Base-by-base conservation (phyloP, 2,797 vertebrate species). In the Rhodeus uyekii region DNA sequence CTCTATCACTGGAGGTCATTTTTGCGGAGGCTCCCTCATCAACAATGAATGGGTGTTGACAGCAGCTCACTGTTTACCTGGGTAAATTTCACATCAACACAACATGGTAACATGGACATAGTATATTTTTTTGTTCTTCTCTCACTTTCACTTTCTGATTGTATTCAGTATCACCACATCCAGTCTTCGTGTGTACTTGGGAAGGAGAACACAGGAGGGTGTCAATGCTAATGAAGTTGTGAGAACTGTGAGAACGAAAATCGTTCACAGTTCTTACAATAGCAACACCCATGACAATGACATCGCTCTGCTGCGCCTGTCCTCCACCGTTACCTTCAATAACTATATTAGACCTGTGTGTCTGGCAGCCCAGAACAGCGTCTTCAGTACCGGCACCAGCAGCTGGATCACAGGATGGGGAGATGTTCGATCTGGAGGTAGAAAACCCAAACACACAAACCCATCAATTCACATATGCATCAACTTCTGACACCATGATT, bases 261-360 rank as follows among this genome's bases (percentile, higher is more conserved):
- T 84, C 61, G 29, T 61, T 10, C 86, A 87, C 58, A 50, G 74
- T 0, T 39, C 24, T 10, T 88, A 86, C 53, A 61, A 80, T 63
- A 60, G 67, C 32, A 32, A 22, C 19, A 87, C 82, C 58, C 3
- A 79, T 2, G 8, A 87, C 84, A 87, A 88, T 42, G 87, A 88
- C 84, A 88, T 87, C 27, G 42, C 86, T 18, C 78, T 88, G 46
- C 50, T 88, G 27, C 88, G 8, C 2, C 88, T 94, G 32, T 68
- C 8, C 2, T 3, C 0, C 0, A 14, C 89, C 0, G 76, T 92
- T 58, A 10, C 6, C 36, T 92, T 91, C 78, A 87, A 87, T 6
- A 74, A 90, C 38, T 74, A 79, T 7, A 86, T 94, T 75, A 86
- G 64, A 38, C 93, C 93, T 0, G 86, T 94, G 72, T 94, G 93